Conservation (phyloP, 2,797 vertebrate genomes). For the Hydrocynus forskahlii region DNA sequence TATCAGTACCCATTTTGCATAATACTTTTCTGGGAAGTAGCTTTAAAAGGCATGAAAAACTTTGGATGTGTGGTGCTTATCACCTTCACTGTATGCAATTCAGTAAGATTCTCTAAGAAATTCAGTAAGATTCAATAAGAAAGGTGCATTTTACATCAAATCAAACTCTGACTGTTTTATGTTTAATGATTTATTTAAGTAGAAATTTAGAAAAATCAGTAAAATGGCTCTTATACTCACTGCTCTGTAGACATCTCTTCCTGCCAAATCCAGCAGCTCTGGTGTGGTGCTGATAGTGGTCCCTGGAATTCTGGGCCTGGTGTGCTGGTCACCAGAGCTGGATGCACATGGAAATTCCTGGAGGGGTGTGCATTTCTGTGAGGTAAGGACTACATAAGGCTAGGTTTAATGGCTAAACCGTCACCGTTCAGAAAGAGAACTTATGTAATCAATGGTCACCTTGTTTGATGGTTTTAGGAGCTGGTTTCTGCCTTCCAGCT, state of each 20-base stretch:
- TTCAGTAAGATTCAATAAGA: too few species aligned
- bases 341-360: slow-evolving; percentile 72
- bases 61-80: background rate
- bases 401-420: background rate
- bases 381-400: slow-evolving; percentile 57
- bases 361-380: slow-evolving; percentile 76
- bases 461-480: slow-evolving; percentile 64
- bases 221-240: slow-evolving; percentile 2
- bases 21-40: too few species aligned
- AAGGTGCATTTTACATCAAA: background rate
- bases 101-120: too few species aligned
- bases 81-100: background rate
- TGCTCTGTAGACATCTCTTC: slow-evolving; percentile 66
- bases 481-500: slow-evolving; percentile 73
- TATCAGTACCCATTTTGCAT: too few species aligned
- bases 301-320: slow-evolving; percentile 72
- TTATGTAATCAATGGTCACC: slow-evolving; percentile 9
- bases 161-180: background rate
- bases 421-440: slow-evolving; percentile 1
- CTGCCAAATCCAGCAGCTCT: slow-evolving; percentile 68
- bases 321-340: slow-evolving; percentile 71
- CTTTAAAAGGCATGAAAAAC: background rate
- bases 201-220: too few species aligned
- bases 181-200: background rate
- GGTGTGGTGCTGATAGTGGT: slow-evolving; percentile 69